Conservation (phyloP, 2,888 invertebrate species). For the Lepeophtheirus nordmannii region DNA sequence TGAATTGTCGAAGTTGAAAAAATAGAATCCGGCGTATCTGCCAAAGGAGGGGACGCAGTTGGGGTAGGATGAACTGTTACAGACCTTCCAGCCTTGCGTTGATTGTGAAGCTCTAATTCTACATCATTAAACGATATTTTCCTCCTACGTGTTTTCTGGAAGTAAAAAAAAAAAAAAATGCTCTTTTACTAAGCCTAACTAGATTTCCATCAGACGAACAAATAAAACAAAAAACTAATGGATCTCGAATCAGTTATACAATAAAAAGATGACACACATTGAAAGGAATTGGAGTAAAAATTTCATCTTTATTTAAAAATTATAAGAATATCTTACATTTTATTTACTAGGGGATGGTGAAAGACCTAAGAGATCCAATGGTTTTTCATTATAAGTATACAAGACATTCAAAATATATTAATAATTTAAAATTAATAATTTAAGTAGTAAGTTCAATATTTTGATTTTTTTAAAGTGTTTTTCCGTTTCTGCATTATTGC, state of each 20-base stretch:
- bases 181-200: neutral
- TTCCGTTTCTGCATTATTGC: conserved; percentile 25
- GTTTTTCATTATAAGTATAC: neutral
- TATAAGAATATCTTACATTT: neutral
- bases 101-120: neutral
- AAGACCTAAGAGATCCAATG: neutral
- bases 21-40: conserved; percentile 26
- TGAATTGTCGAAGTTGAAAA: conserved; percentile 29
- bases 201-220: neutral
- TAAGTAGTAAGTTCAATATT: too few relatives aligned
- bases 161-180: neutral
- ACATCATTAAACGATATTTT: neutral
- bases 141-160: neutral
- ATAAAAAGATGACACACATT: neutral
- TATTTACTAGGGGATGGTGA: neutral
- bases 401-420: too few relatives aligned
- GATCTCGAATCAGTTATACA: neutral
- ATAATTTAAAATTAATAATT: too few relatives aligned
- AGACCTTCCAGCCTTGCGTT: neutral
- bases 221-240: neutral
- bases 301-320: conserved; percentile 2
- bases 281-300: neutral
- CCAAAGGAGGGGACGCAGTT: conserved; percentile 25
- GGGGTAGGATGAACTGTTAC: conserved; percentile 1
- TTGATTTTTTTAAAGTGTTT: too few relatives aligned